A percentile compares a stretch with the other conserved stretches of the same genome.
Evolutionary conservation across 2,888 invertebrate species (phyloP).

Genomic region (Muschampia plurimacula): DNA sequence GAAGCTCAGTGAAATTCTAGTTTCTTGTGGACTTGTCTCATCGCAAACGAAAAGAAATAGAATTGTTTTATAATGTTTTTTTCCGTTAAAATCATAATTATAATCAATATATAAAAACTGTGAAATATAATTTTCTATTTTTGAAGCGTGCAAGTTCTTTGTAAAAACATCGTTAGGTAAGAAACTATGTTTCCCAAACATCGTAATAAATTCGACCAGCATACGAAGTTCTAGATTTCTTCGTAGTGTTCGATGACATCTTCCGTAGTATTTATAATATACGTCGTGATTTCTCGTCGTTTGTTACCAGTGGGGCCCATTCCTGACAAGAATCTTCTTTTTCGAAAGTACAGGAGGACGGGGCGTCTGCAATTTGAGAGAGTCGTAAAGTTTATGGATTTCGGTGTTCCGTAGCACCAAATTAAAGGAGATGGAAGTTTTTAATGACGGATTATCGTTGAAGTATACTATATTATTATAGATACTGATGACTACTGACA

Average conservation of each 20-base stretch:
- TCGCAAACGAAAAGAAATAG: neutral
- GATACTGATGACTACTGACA: no score
- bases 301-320: neutral
- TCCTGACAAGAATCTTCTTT: slow-evolving; percentile 64
- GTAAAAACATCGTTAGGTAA: no score
- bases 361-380: slow-evolving; percentile 70
- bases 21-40: slow-evolving; percentile 44
- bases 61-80: neutral
- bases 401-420: slow-evolving; percentile 66
- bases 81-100: no score
- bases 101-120: no score
- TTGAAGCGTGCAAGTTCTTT: no score
- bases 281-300: neutral
- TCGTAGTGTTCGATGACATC: no score
- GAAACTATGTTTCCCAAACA: no score
- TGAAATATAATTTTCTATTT: no score
- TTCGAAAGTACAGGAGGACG: slow-evolving; percentile 70
- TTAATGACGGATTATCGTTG: slow-evolving; percentile 46
- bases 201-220: no score
- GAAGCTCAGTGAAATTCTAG: slow-evolving; percentile 52
- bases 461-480: slow-evolving; percentile 2
- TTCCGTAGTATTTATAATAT: neutral
- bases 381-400: slow-evolving; percentile 78
- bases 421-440: slow-evolving; percentile 50
- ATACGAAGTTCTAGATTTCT: no score